Conservation (phyloP, 2,797 vertebrate genomes). For the Serranus cabrilla region DNA sequence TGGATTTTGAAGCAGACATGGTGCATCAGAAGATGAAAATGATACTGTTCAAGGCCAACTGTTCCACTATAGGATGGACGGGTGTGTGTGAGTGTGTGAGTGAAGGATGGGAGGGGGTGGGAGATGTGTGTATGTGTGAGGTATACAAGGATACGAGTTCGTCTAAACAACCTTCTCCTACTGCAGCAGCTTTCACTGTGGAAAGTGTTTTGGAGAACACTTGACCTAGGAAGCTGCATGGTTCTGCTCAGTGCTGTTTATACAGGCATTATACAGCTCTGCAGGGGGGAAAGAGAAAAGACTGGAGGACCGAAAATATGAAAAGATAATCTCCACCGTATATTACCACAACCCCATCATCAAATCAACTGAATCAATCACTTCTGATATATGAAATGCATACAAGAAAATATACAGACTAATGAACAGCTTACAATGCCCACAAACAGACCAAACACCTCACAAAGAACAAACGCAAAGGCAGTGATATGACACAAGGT, state of each 20-base stretch:
- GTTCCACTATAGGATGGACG: constrained; percentile 38
- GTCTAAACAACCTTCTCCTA: constrained; percentile 33
- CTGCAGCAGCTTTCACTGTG: constrained; percentile 26
- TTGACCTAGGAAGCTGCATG: constrained; percentile 5
- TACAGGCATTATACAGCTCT: neutral
- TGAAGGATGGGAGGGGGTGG: neutral
- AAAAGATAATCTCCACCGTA: neutral
- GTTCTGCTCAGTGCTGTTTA: constrained; percentile 24
- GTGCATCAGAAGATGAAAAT: constrained; percentile 67
- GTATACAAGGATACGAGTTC: constrained; percentile 31
- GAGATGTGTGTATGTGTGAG: constrained; percentile 34
- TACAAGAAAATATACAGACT: neutral
- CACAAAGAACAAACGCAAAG: neutral
- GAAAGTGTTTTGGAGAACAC: constrained; percentile 21
- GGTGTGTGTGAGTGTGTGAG: constrained; percentile 10
- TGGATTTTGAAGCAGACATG: constrained; percentile 57
- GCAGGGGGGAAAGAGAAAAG: neutral
- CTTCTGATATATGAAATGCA: neutral
- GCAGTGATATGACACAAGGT: neutral
- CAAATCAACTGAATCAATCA: neutral
- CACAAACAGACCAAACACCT: neutral
- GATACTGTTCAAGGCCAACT: constrained; percentile 65
- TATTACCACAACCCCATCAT: neutral
- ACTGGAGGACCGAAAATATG: neutral
- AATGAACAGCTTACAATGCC: neutral